Conservation (phyloP, 2,113 vertebrate species). For the Sminthopsis crassicaudata region DNA sequence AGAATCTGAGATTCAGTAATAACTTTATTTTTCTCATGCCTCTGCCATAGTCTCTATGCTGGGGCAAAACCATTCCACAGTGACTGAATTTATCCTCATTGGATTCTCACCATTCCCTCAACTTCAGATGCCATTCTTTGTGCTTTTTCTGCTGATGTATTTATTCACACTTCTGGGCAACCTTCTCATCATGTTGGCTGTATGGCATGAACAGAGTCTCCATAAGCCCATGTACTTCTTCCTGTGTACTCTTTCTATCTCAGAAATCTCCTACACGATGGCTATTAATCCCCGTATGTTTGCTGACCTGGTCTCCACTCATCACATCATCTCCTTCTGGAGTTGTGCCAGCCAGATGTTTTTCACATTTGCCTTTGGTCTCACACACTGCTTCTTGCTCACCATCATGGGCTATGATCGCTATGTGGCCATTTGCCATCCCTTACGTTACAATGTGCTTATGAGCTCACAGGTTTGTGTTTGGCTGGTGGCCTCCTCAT, state of each 20-base stretch:
- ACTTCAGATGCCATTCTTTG: background rate
- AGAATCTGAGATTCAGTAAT: background rate
- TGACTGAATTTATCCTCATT: slow-evolving; percentile 1
- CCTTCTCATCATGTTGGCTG: background rate
- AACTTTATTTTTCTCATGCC: background rate
- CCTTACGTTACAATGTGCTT: slow-evolving; percentile 13
- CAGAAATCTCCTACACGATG: background rate
- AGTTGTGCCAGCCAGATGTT: slow-evolving; percentile 44
- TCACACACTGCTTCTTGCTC: slow-evolving; percentile 48
- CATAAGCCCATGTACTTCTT: slow-evolving; percentile 4
- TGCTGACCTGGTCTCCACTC: slow-evolving; percentile 21
- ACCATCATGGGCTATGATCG: slow-evolving; percentile 43
- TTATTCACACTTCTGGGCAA: background rate
- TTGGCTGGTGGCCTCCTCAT: slow-evolving; percentile 12
- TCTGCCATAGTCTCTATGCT: background rate
- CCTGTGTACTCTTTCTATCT: background rate
- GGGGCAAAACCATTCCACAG: background rate
- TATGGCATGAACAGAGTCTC: background rate
- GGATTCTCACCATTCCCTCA: background rate
- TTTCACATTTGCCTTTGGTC: slow-evolving; percentile 45
- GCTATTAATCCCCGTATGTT: slow-evolving; percentile 40
- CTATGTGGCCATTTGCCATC: slow-evolving; percentile 26
- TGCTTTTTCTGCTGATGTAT: slow-evolving; percentile 8
- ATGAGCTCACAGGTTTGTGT: slow-evolving; percentile 22
- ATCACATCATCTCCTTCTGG: slow-evolving; percentile 34